phyloP scores from a whole-genome alignment of 2,888 invertebrate genomes.

The Harmothoe impar region DNA sequence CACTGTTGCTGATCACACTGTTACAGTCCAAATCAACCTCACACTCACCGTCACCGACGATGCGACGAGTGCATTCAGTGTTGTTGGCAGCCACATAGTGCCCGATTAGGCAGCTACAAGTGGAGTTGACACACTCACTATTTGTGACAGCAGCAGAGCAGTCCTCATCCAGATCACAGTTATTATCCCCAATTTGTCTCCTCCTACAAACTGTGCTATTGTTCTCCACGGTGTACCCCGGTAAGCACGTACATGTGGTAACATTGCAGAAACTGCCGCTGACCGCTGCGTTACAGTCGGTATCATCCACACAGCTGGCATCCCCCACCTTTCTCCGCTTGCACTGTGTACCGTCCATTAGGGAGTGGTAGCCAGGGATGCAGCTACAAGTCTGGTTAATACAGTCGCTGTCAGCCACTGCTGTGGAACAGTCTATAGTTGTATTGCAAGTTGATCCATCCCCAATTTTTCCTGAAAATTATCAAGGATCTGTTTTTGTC shows the following conservation, averaged over 20 bases:
- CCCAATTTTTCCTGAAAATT: slow-evolving; percentile 58
- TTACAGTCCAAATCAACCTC: slow-evolving; percentile 52
- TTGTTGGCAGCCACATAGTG: slow-evolving; percentile 43
- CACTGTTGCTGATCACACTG: slow-evolving; percentile 63
- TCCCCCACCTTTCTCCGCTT: slow-evolving; percentile 27
- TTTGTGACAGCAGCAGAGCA: slow-evolving; percentile 63
- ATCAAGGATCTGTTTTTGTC: background rate
- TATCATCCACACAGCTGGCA: background rate
- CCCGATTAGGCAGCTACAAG: slow-evolving; percentile 64
- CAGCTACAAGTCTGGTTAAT: slow-evolving; percentile 18
- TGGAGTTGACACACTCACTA: slow-evolving; percentile 64
- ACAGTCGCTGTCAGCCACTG: slow-evolving; percentile 46
- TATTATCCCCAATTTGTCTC: slow-evolving; percentile 58
- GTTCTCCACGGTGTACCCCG: slow-evolving; percentile 55
- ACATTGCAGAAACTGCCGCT: slow-evolving; percentile 16
- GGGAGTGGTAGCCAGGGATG: background rate
- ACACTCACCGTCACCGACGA: slow-evolving; percentile 37
- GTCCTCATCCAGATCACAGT: slow-evolving; percentile 57
- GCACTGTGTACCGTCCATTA: background rate
- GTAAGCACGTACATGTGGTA: slow-evolving; percentile 60
- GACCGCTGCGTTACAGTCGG: slow-evolving; percentile 28
- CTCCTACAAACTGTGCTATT: slow-evolving; percentile 54
- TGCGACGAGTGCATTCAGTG: slow-evolving; percentile 3
- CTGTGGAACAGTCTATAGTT: slow-evolving; percentile 55
- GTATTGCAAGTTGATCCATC: slow-evolving; percentile 47